phyloP scores from a whole-genome alignment of 2,113 vertebrate species.

The Atrichornis clamosus region DNA sequence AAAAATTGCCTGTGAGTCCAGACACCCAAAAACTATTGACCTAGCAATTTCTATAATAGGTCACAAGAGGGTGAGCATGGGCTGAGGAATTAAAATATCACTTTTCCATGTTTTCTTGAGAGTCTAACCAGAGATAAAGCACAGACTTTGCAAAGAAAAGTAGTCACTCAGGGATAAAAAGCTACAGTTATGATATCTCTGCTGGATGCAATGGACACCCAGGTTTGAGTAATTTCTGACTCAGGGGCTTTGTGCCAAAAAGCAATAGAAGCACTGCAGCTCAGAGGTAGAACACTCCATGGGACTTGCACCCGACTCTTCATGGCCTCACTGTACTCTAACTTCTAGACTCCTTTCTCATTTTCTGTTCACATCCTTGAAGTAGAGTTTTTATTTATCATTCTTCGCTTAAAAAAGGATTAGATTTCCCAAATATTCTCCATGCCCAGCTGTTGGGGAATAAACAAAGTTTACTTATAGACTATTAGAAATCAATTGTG shows the following conservation, averaged over 20 bases:
- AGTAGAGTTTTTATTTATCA: neutral
- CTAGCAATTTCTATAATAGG: fast-evolving
- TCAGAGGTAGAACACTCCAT: neutral
- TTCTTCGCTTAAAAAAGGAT: neutral
- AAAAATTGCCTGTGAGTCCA: neutral
- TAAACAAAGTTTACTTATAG: neutral
- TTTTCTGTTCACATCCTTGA: neutral
- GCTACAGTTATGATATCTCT: neutral
- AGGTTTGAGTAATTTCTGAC: neutral
- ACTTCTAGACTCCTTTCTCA: neutral
- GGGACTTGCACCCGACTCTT: neutral
- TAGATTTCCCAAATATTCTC: neutral
- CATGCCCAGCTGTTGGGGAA: neutral
- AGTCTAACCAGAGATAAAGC: neutral
- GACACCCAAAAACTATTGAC: neutral
- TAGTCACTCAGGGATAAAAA: neutral
- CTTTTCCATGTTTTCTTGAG: neutral
- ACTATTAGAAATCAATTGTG: neutral
- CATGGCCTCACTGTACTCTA: neutral
- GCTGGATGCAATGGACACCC: neutral
- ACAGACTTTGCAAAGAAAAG: neutral
- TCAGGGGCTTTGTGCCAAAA: neutral
- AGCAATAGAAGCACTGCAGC: neutral
- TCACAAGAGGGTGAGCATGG: neutral
- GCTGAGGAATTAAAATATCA: neutral